Evolutionary conservation across 2,113 vertebrate genomes (phyloP).

Genomic region (Callaeas wilsoni): DNA sequence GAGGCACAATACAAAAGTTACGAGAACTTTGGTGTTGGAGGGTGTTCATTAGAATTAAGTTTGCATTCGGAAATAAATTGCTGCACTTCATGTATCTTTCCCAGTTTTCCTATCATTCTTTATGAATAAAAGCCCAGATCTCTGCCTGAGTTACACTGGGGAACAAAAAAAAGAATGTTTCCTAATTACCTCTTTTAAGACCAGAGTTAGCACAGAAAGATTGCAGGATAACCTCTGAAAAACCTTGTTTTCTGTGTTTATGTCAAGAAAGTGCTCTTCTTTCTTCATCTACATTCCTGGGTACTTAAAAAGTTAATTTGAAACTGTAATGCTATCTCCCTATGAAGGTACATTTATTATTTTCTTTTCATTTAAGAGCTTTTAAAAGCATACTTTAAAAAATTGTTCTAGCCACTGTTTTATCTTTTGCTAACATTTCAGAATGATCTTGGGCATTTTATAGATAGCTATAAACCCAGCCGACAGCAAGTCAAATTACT

Average conservation of each 20-base stretch:
- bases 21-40: not conserved
- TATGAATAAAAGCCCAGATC: not conserved
- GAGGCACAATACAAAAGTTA: not conserved
- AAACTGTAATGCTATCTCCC: not conserved
- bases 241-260: not conserved
- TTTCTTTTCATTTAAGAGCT: not conserved
- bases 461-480: slow-evolving; percentile 17
- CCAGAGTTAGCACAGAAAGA: not conserved
- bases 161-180: not conserved
- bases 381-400: slow-evolving; percentile 20
- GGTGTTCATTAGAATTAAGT: not conserved
- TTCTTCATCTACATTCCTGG: not conserved
- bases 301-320: slow-evolving; percentile 6
- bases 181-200: not conserved
- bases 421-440: slow-evolving; percentile 12
- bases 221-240: not conserved
- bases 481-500: not conserved
- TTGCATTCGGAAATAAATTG: not conserved
- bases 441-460: not conserved
- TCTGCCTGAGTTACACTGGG: not conserved
- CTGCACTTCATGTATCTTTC: not conserved
- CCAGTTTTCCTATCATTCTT: not conserved
- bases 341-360: not conserved
- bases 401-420: slow-evolving; percentile 10
- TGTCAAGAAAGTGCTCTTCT: not conserved